Evolutionary conservation across 1,140 invertebrate species (phyloP).

Genomic region (Eriosoma lanigerum): DNA sequence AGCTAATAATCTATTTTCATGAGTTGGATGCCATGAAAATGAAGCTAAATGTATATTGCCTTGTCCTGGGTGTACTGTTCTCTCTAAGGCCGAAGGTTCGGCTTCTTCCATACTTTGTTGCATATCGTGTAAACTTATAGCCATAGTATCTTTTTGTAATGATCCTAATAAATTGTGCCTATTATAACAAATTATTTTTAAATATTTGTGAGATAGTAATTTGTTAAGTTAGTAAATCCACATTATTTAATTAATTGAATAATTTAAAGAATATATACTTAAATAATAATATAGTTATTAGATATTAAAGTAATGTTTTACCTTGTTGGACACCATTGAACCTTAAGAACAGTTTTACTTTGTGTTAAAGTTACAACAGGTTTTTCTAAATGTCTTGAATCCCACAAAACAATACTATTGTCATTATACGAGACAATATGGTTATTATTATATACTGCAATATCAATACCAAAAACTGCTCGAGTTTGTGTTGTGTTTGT

Average conservation of each 20-base stretch:
- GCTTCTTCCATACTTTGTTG: slow-evolving; percentile 74
- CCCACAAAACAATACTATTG: slow-evolving; percentile 81
- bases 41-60: slow-evolving; percentile 65
- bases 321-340: slow-evolving; percentile 89
- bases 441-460: slow-evolving; percentile 76
- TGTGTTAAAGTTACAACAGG: slow-evolving; percentile 75
- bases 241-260: neutral
- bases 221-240: too few relatives aligned
- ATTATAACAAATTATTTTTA: slow-evolving; percentile 54
- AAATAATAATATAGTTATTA: neutral
- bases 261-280: neutral
- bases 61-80: slow-evolving; percentile 66
- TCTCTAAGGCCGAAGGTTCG: slow-evolving; percentile 75
- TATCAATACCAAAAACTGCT: slow-evolving; percentile 76
- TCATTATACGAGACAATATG: slow-evolving; percentile 82
- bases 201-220: too few relatives aligned
- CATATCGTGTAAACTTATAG: slow-evolving; percentile 77
- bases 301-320: slow-evolving; percentile 56
- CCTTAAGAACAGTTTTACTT: slow-evolving; percentile 70
- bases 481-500: slow-evolving; percentile 76
- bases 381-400: slow-evolving; percentile 82
- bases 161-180: slow-evolving; percentile 75
- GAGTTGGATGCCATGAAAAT: slow-evolving; percentile 80
- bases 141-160: slow-evolving; percentile 70
- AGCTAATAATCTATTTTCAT: slow-evolving; percentile 75